Evolutionary conservation across 1,140 invertebrate species (phyloP), one percentile per base, ranked within the genome.

Genomic region (Drosophila sturtevanti): DNA sequence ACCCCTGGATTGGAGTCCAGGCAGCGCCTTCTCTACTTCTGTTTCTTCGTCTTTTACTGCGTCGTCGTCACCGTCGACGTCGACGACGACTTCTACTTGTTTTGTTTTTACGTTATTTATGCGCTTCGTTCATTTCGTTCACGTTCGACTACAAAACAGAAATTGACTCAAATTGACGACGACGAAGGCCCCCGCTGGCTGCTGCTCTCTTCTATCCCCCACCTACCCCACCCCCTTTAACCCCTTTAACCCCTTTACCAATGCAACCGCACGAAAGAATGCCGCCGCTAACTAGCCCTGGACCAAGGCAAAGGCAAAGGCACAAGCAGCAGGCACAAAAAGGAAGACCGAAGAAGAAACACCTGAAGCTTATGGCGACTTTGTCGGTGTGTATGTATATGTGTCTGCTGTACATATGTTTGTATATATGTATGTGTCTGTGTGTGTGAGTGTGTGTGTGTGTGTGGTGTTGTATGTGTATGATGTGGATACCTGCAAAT

Each of bases 101-200:
- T 76, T 68, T 78, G 60, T 73, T 73, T 77, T 71, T 54, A 87
- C 68, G 78, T 86, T 86, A 82, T 87, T 81, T 81, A 86, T 86
- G 82, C 82, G 74, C 79, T 79, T 81, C 76, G 82, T 86, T 85
- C 78, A 82, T 80, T 82, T 80, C 77, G 69, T 82, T 84, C 82
- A 86, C 79, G 80, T 87, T 87, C 77, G 63, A 73, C 63, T 86
- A 68, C 65, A 69, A 81, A 84, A 85, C 81, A 78, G 51, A 87
- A 87, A 87, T 79, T 87, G 82, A 81, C 82, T 87, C 78, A 81
- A 87, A 87, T 86, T 85, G 81, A 72, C 81, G 81, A 38, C 34
- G 68, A 67, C 54, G 55, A 52, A 52, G 16, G 31, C 7, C 24
- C 52, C 31, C n/a, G 7, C 22, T 31, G 27, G 27, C 27, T 24